phyloP scores from a whole-genome alignment of 1,140 invertebrate genomes.

The Cydia amplana region DNA sequence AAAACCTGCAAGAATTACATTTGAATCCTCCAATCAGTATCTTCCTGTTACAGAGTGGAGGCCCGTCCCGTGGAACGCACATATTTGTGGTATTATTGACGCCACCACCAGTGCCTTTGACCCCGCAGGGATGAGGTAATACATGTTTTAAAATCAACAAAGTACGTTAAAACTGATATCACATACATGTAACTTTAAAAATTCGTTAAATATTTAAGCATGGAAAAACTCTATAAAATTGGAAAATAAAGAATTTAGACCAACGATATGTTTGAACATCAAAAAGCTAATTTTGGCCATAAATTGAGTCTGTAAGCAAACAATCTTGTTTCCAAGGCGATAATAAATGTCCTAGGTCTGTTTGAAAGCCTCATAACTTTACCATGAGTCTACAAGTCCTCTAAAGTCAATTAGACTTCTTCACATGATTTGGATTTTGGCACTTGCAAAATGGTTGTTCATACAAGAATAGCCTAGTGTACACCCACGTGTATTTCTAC shows the following conservation, averaged over 20 bases:
- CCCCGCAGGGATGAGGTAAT: constrained; percentile 10
- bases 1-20: no score
- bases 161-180: neutral
- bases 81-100: neutral
- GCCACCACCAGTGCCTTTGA: neutral
- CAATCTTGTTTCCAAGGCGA: neutral
- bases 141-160: neutral
- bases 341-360: neutral
- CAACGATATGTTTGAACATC: neutral
- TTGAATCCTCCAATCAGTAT: no score
- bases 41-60: neutral
- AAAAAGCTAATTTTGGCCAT: neutral
- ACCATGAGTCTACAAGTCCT: constrained; percentile 42
- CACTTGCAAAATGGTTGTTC: constrained; percentile 41
- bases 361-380: constrained; percentile 28
- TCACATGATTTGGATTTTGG: constrained; percentile 42
- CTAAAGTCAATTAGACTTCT: constrained; percentile 47
- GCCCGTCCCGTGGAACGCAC: neutral
- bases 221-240: no score
- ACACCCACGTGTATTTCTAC: constrained; percentile 42
- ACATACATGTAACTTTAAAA: no score
- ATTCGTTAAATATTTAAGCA: no score
- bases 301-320: neutral
- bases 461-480: constrained; percentile 42
- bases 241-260: no score